Base-by-base conservation (phyloP, 2,888 invertebrate genomes). In the Parelbella ahira region DNA sequence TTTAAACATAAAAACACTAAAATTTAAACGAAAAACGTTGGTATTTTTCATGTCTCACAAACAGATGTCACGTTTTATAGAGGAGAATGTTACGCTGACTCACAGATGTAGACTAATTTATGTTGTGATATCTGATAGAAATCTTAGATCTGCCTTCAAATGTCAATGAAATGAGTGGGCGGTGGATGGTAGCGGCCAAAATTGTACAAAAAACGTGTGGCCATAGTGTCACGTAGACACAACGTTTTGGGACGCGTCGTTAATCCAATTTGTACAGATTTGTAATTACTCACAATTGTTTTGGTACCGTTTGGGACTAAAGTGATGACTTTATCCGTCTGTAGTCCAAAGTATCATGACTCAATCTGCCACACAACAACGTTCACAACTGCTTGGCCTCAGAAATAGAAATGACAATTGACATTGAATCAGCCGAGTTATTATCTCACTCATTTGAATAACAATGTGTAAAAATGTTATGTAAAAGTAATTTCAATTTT, bases 1-100 rank as follows among this genome's bases (percentile, higher is more conserved):
- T 10, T 19, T 27, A 20, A 27, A 33, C 33, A 21, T 21, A 15
- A 33, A 25, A 41, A 39, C 30, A 41, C 15, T 41, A 5, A 18
- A 33, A 41, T 21, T 20, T 15, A 27, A 27, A 25, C 20, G 33
- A 25, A 33, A 27, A 27, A 21, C 33, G 25, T 19, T 18, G 3
- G 12, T n/a, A n/a, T n/a, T n/a, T n/a, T n/a, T n/a, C 6, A 9
- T 9, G 24, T 23, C 4, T 34, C 15, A 4, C 12, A 21, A 34
- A 13, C 12, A 8, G n/a, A n/a, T 13, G 21, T 12, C 27, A 27
- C 12, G 27, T 27, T 1, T 15, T 3, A 15, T 2, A 15, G 15
- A 15, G 3, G 15, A 15, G 15, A 15, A n/a, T n/a, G n/a, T n/a
- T n/a, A n/a, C n/a, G 4, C 2, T 12, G 21, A 33, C 21, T 33